Evolutionary conservation across 23 tunicate genomes (phyloP).

Genomic region (Botrylloides violaceus): DNA sequence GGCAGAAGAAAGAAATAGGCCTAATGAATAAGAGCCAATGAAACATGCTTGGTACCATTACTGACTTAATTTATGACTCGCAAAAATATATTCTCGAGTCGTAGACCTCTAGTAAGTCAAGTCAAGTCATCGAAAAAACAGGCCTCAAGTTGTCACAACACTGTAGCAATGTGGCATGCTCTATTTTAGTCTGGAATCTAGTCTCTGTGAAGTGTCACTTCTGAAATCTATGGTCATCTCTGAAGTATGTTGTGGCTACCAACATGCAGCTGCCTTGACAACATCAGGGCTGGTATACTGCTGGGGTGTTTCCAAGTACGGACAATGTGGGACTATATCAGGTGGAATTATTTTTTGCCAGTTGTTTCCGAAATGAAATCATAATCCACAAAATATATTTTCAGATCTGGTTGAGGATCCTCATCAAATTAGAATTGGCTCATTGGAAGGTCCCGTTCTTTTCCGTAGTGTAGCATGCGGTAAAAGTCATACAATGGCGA

Average conservation of each 20-base stretch:
- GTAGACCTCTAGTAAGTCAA: too few species aligned
- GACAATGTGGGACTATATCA: conserved; percentile 20
- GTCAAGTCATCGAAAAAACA: too few species aligned
- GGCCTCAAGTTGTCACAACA: too few species aligned
- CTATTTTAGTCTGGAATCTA: conserved; percentile 13
- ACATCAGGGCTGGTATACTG: neutral
- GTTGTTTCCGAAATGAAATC: neutral
- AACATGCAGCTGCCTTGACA: conserved; percentile 4
- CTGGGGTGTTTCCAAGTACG: conserved; percentile 16
- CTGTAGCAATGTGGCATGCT: neutral
- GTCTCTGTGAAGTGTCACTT: conserved; percentile 6
- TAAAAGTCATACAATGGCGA: conserved; percentile 27
- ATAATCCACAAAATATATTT: neutral
- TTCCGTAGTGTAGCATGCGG: conserved; percentile 13
- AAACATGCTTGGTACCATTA: too few species aligned
- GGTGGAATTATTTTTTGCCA: neutral
- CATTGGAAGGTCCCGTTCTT: neutral
- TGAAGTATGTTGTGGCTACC: conserved; percentile 16
- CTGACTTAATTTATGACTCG: too few species aligned
- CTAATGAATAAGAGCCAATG: neutral
- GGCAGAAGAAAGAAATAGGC: neutral
- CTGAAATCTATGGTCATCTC: conserved; percentile 1
- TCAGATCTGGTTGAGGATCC: conserved; percentile 12
- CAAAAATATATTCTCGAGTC: too few species aligned
- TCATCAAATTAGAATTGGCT: neutral